Evolutionary conservation across 2,113 vertebrate genomes (phyloP).

Genomic region (Vulpes ferrilata): DNA sequence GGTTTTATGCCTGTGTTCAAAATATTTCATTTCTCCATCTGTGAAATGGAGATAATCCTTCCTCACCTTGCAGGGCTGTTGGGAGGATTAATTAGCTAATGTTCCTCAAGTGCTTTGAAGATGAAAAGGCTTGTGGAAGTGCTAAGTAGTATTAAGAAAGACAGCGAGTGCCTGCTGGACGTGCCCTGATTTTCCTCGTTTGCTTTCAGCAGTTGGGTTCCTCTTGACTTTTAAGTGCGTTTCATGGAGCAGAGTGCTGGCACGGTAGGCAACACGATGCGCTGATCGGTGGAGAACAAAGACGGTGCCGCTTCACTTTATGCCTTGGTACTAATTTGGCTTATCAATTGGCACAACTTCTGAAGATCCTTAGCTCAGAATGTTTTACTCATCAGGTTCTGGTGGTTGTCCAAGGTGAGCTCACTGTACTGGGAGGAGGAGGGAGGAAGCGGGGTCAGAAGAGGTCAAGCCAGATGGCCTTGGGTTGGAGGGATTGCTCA

Average conservation of each 20-base stretch:
- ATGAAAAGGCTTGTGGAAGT: slow-evolving; percentile 76
- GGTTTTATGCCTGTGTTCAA: slow-evolving; percentile 75
- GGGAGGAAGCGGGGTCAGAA: neutral
- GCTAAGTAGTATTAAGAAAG: slow-evolving; percentile 70
- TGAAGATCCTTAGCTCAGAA: slow-evolving; percentile 43
- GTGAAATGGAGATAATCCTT: slow-evolving; percentile 82
- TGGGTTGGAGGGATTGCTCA: slow-evolving; percentile 17
- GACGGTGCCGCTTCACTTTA: slow-evolving; percentile 1
- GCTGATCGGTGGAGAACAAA: slow-evolving; percentile 44
- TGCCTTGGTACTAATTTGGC: slow-evolving; percentile 58
- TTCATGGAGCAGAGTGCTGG: slow-evolving; percentile 50
- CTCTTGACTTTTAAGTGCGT: slow-evolving; percentile 47
- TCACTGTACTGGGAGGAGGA: slow-evolving; percentile 38
- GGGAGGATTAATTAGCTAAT: slow-evolving; percentile 81
- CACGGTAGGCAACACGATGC: neutral
- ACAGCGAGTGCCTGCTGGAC: slow-evolving; percentile 10
- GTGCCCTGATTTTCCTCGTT: slow-evolving; percentile 36
- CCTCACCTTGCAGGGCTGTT: slow-evolving; percentile 75
- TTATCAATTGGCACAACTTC: slow-evolving; percentile 74
- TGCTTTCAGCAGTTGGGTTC: slow-evolving; percentile 13
- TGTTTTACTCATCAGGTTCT: slow-evolving; percentile 60
- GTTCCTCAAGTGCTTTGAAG: slow-evolving; percentile 81
- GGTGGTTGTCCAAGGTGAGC: slow-evolving; percentile 43
- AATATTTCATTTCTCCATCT: slow-evolving; percentile 77
- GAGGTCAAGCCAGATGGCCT: slow-evolving; percentile 15